Conservation (phyloP, 2,113 vertebrate genomes). For the Genyomyrus donnyi region DNA sequence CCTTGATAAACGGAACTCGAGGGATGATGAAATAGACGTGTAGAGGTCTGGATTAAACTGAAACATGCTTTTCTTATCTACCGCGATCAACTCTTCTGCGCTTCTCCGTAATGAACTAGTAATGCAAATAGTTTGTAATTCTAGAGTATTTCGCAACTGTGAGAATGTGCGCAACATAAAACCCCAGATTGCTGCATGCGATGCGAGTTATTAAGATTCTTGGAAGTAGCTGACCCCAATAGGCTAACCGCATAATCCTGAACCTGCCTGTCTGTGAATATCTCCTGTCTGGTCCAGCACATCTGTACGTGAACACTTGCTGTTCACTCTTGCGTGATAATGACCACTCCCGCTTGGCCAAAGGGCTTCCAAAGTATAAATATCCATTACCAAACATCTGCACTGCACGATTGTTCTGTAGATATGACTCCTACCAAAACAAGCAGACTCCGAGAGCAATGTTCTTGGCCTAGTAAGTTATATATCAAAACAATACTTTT, state of each 20-base stretch:
- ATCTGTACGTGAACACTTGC: not conserved
- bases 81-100: not conserved
- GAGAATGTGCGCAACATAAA: not conserved
- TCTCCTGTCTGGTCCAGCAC: not conserved
- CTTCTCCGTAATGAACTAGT: not conserved
- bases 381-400: not conserved
- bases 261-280: not conserved
- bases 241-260: not conserved
- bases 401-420: not conserved
- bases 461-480: not conserved
- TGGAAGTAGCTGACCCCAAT: not conserved
- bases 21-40: not conserved
- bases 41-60: not conserved
- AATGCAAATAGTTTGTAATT: not conserved
- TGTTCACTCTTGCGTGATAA: not conserved
- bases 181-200: not conserved
- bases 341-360: not conserved
- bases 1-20: conserved; percentile 2
- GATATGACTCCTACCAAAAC: not conserved
- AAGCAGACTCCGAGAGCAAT: not conserved
- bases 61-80: not conserved
- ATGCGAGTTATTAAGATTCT: not conserved
- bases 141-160: not conserved
- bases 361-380: not conserved
- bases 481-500: not conserved